These are phyloP conservation scores for Poliocrania exsul DNA, from an alignment of 2,797 vertebrate species.

Conservation along the genomic window DNA sequence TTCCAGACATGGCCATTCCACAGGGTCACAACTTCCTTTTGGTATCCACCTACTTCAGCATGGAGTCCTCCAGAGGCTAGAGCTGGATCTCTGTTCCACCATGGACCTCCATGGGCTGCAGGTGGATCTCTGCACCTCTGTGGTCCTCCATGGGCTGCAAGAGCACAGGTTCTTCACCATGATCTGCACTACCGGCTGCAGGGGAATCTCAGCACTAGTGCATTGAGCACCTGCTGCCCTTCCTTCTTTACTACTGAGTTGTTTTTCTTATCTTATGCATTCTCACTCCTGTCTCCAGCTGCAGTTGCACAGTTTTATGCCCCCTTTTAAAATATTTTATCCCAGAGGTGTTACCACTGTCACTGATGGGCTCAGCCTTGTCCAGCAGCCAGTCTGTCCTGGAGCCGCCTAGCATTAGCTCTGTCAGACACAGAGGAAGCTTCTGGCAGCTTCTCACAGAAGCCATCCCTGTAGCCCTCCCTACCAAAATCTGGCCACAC, in stretches of 20 bases:
- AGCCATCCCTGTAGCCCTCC: fast-evolving
- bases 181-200: neutral
- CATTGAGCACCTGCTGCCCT: neutral
- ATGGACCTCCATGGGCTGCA: neutral
- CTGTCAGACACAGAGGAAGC: neutral
- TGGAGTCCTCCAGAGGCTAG: neutral
- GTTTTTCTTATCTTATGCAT: neutral
- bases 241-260: neutral
- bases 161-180: neutral
- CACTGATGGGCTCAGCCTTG: neutral
- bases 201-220: neutral
- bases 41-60: neutral
- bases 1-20: neutral
- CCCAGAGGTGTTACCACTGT: neutral
- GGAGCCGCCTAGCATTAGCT: neutral
- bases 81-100: neutral
- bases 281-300: neutral
- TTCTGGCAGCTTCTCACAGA: neutral
- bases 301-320: fast-evolving
- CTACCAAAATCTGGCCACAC: fast-evolving
- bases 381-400: neutral
- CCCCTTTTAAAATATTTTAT: neutral
- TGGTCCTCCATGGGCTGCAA: neutral
- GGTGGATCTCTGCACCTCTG: neutral
- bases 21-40: neutral